Percentiles rank a stretch among this genome's conserved stretches.
Conservation (phyloP, 1,140 invertebrate species). For the Battus philenor region DNA sequence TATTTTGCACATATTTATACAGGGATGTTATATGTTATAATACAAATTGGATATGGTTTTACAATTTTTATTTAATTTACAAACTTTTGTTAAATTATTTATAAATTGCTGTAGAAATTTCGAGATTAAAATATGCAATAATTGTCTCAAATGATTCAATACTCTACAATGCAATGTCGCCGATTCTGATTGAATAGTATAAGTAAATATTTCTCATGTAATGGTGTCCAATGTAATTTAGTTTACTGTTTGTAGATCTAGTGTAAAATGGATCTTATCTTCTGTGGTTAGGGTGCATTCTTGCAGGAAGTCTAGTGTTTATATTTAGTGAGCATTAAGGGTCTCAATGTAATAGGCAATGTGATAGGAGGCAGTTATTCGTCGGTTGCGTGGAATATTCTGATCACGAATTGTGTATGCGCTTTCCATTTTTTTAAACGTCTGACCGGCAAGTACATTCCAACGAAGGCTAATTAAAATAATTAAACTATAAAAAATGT, state of each 20-base stretch:
- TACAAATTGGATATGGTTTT: no score
- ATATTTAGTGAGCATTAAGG: constrained; percentile 37
- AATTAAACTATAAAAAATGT: constrained; percentile 6
- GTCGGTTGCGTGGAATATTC: constrained; percentile 23
- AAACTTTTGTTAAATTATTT: no score
- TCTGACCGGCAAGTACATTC: constrained; percentile 13
- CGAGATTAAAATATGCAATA: constrained; percentile 17
- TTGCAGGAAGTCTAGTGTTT: constrained; percentile 17
- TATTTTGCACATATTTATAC: no score
- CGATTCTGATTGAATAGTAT: neutral
- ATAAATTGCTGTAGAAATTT: constrained; percentile 7
- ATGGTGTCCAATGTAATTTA: neutral
- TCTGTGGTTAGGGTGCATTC: constrained; percentile 2
- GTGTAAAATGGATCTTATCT: constrained; percentile 1
- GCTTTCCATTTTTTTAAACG: neutral
- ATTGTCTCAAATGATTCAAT: constrained; percentile 6
- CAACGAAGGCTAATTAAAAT: constrained; percentile 8
- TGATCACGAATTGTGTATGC: constrained; percentile 1
- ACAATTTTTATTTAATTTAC: no score
- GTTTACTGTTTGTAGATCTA: no score
- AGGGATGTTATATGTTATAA: no score
- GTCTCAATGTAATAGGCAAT: constrained; percentile 51
- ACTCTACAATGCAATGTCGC: constrained; percentile 13
- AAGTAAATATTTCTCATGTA: constrained; percentile 4
- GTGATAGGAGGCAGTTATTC: constrained; percentile 39